Base-by-base conservation (phyloP, 2,888 invertebrate genomes). In the Rapana venosa region DNA sequence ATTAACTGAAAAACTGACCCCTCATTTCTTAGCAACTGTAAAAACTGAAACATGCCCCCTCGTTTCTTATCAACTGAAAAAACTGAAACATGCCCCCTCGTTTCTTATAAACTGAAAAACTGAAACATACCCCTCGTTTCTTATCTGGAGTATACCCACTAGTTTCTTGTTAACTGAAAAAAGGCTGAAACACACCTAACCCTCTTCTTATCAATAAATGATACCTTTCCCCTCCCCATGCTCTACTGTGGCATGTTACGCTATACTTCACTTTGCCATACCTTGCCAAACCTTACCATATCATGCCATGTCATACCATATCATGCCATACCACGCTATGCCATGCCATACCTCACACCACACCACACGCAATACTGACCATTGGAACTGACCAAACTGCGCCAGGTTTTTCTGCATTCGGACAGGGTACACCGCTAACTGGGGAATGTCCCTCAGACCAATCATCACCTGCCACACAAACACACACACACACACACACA, bases 371-470 rank as follows among this genome's bases (percentile, higher is more conserved):
- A 22, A 26, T 30, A 91, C 90, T 88, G 88, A 95, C 94, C 93
- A 92, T 91, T 95, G 93, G 89, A 94, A 94, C 70, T 91, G 91
- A 6, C 95, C 95, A 87, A 93, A 93, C 88, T 92, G 91, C 0
- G 95, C 95, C 15, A 95, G 91, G 4, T 93, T 92, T 66, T 92
- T 91, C 90, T 95, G 95, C 93, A 95, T 95, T 58, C 95, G 88
- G 20, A 95, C 90, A 0, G 95, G 95, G 87, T 93, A 94, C 85
- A 95, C 94, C 2, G 94, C 94, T 47, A 95, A 94, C 61, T 92
- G 92, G 35, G 93, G 93, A 47, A 94, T 93, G 61, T 93, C 92
- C 58, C 95, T 91, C 11, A 95, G 92, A 0, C 94, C 95, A 32
- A 95, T 94, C 92, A 94, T 94, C 8, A 94, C 94, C 95, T 95